Percentiles rank a stretch among this genome's conserved stretches.
These are phyloP conservation scores for Clistopyga incitator DNA, from an alignment of 2,888 invertebrate species.

Conservation along the genomic window DNA sequence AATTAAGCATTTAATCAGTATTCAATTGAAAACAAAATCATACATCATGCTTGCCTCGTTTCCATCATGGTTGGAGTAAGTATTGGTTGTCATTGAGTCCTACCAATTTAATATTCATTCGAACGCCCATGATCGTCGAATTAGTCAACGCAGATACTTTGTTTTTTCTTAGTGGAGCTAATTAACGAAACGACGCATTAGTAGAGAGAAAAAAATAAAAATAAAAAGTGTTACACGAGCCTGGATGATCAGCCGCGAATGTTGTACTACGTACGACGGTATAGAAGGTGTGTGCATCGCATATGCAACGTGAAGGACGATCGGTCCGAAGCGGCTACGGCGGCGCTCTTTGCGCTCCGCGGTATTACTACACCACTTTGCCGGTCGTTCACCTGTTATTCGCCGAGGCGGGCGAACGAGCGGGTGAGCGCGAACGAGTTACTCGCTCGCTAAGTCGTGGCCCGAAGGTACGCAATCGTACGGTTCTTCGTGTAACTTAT, in stretches of 20 bases:
- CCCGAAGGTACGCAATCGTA: conserved; percentile 65
- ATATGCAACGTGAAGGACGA: conserved; percentile 50
- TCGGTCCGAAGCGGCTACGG: conserved; percentile 54
- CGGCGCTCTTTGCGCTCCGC: conserved; percentile 68
- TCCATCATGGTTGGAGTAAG: too few relatives aligned
- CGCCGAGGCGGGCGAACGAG: conserved; percentile 67
- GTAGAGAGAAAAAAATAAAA: background rate
- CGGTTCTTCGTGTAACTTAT: conserved; percentile 69
- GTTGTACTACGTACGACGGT: background rate
- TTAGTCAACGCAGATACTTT: too few relatives aligned
- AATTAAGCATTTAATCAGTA: too few relatives aligned
- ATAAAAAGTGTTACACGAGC: conserved; percentile 1
- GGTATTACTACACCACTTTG: conserved; percentile 78
- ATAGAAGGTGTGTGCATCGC: conserved; percentile 25
- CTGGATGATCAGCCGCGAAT: background rate
- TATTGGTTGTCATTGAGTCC: too few relatives aligned
- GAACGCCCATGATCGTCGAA: too few relatives aligned
- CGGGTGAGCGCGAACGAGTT: conserved; percentile 67
- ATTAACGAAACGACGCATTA: background rate
- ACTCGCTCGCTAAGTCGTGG: conserved; percentile 66
- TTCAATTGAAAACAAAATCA: too few relatives aligned
- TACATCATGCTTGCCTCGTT: too few relatives aligned
- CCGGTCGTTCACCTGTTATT: conserved; percentile 81
- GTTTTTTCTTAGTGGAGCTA: background rate
- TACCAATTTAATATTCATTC: too few relatives aligned